Evolutionary conservation across 2,113 vertebrate species (phyloP).

Genomic region (Electrona antarctica): DNA sequence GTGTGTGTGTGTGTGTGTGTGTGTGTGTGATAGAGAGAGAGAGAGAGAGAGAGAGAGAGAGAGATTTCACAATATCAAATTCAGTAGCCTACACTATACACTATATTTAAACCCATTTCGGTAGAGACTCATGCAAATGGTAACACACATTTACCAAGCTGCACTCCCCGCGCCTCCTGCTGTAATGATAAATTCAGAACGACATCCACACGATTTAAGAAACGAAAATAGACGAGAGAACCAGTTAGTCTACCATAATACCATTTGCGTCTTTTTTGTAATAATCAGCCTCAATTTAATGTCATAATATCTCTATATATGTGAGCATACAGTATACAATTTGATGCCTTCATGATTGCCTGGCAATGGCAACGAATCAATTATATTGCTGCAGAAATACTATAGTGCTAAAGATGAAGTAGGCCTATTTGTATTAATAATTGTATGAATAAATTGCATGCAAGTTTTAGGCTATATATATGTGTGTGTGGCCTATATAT

Average conservation of each 20-base stretch:
- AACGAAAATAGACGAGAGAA: too few relatives aligned
- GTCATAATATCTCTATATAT: conserved; percentile 3
- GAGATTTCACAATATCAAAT: neutral
- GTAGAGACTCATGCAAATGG: too few relatives aligned
- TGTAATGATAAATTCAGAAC: too few relatives aligned
- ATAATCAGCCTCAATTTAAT: too few relatives aligned
- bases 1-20: neutral
- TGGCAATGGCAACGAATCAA: neutral
- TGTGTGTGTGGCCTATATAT: neutral
- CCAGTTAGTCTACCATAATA: too few relatives aligned
- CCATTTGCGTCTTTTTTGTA: too few relatives aligned
- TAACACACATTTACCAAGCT: too few relatives aligned
- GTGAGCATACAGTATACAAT: neutral
- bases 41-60: conserved; percentile 15
- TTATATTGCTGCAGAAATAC: neutral
- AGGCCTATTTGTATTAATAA: neutral
- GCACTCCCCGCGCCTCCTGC: too few relatives aligned
- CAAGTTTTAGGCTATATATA: neutral
- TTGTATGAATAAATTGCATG: neutral
- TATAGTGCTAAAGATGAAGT: neutral
- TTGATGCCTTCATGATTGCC: neutral
- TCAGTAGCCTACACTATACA: neutral
- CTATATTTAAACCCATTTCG: neutral
- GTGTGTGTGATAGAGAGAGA: neutral
- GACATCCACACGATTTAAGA: too few relatives aligned